Evolutionary conservation across 1,140 invertebrate species (phyloP).

Genomic region (Conus ventricosus): DNA sequence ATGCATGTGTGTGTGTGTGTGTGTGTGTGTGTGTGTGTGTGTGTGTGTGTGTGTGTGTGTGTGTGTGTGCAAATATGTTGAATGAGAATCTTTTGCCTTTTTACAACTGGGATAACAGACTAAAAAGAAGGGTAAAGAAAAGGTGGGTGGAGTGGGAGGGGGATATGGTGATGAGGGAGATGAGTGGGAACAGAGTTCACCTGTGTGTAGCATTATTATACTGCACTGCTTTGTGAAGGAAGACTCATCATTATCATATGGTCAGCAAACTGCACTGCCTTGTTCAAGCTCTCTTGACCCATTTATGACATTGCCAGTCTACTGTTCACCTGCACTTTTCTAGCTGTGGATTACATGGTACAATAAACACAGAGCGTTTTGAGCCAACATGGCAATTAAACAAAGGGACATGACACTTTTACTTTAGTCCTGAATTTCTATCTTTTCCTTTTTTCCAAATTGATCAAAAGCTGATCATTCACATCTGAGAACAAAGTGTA

Average conservation of each 20-base stretch:
- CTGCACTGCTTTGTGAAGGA: conserved; percentile 86
- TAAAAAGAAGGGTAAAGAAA: background rate
- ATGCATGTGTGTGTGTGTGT: background rate
- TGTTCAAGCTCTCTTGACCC: no score
- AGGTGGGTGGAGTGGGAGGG: background rate
- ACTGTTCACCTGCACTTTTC: no score
- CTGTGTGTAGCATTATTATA: background rate
- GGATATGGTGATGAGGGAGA: background rate
- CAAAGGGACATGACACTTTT: no score
- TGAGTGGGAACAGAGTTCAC: background rate
- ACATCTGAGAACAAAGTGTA: no score
- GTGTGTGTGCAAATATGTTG: background rate
- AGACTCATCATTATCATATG: conserved; percentile 81
- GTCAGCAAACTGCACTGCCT: no score
- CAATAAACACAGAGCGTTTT: no score
- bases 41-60: background rate
- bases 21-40: background rate
- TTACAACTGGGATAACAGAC: background rate
- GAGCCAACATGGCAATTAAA: no score
- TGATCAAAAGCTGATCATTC: no score
- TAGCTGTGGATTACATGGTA: no score
- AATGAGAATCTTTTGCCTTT: background rate
- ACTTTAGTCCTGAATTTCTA: no score
- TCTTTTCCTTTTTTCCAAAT: no score
- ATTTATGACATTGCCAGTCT: no score